phyloP scores from a whole-genome alignment of 2,888 invertebrate genomes.

The Panopea generosa region DNA sequence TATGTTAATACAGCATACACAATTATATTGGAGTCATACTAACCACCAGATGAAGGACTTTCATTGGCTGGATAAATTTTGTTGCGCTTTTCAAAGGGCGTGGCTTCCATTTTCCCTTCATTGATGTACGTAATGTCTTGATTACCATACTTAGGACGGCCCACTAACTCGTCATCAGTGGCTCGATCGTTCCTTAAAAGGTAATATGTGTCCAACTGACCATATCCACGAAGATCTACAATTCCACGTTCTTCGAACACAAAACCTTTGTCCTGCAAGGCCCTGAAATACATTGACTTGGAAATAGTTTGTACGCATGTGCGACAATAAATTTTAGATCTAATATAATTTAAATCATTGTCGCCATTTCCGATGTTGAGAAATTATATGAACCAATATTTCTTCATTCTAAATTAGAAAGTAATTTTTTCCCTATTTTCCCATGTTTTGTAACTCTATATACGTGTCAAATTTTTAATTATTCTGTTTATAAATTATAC shows the following conservation, averaged over 20 bases:
- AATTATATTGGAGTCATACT: neutral
- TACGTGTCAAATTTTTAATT: too few species aligned
- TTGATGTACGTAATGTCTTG: constrained; percentile 60
- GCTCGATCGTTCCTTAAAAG: constrained; percentile 63
- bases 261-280: constrained; percentile 64
- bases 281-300: constrained; percentile 43
- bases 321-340: too few species aligned
- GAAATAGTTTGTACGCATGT: neutral
- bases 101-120: constrained; percentile 52
- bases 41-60: constrained; percentile 59
- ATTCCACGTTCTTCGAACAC: constrained; percentile 70
- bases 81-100: constrained; percentile 46
- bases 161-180: constrained; percentile 59
- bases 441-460: too few species aligned
- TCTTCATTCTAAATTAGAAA: too few species aligned
- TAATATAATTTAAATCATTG: too few species aligned
- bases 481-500: too few species aligned
- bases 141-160: constrained; percentile 42
- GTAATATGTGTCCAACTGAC: constrained; percentile 69
- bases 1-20: too few species aligned
- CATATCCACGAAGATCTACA: constrained; percentile 70
- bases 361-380: too few species aligned
- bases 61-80: constrained; percentile 48
- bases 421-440: too few species aligned
- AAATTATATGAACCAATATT: too few species aligned